Evolutionary conservation across 2,797 vertebrate species (phyloP).

Genomic region (Platyrinchus mystaceus): DNA sequence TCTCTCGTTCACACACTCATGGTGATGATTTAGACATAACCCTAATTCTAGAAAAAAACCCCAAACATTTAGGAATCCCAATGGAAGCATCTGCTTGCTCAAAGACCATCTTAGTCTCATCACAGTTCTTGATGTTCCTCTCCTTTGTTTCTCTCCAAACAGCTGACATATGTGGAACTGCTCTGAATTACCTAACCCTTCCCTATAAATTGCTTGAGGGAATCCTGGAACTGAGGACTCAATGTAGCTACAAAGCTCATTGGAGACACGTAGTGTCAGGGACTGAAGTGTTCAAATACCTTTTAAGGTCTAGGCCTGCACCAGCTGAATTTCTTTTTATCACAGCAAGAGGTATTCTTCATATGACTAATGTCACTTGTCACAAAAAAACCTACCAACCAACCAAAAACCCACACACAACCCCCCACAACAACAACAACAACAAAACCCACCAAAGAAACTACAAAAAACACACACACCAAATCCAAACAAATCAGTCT

Average conservation of each 20-base stretch:
- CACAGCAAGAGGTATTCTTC: background rate
- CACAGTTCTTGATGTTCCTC: background rate
- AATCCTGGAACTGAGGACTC: background rate
- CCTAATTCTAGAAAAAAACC: background rate
- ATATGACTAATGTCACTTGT: background rate
- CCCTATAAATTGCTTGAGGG: background rate
- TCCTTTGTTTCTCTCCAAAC: background rate
- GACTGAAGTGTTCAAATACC: background rate
- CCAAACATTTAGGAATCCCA: background rate
- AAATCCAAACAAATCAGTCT: background rate
- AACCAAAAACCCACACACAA: background rate
- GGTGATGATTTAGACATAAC: background rate
- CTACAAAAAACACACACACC: no score
- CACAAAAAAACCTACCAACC: background rate
- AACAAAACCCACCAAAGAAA: background rate
- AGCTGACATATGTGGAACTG: background rate
- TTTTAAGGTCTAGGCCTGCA: background rate
- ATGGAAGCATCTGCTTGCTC: background rate
- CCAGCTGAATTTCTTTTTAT: background rate
- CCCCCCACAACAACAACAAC: background rate
- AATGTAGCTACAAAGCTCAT: background rate
- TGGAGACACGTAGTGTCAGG: background rate
- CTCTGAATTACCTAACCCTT: background rate
- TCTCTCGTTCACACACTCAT: background rate
- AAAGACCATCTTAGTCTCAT: background rate